These are phyloP conservation scores for Elysia chlorotica DNA, from an alignment of 1,140 invertebrate species.

Conservation along the genomic window DNA sequence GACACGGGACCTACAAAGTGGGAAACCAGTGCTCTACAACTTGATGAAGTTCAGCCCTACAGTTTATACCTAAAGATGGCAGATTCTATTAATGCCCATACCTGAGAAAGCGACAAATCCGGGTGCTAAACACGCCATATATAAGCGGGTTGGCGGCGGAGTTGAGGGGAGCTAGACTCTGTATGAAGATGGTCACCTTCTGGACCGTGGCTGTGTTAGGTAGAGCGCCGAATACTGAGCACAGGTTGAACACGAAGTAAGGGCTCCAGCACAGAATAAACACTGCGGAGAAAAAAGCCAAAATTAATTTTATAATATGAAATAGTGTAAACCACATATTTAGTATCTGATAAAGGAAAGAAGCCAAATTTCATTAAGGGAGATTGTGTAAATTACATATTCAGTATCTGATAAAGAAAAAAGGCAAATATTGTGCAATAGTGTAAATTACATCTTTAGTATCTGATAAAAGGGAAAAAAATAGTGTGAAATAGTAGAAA, in stretches of 20 bases:
- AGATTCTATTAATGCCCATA: conserved; percentile 54
- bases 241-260: conserved; percentile 89
- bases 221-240: conserved; percentile 80
- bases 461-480: too few relatives aligned
- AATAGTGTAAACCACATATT: too few relatives aligned
- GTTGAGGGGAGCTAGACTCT: conserved; percentile 90
- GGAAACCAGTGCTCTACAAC: background rate
- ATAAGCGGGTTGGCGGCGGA: conserved; percentile 94
- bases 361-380: too few relatives aligned
- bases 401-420: too few relatives aligned
- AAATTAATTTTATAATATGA: too few relatives aligned
- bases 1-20: background rate
- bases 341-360: too few relatives aligned
- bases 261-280: conserved; percentile 96
- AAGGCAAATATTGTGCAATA: too few relatives aligned
- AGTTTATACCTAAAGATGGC: background rate
- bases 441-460: too few relatives aligned
- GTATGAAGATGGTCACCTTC: conserved; percentile 86
- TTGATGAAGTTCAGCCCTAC: background rate
- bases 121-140: conserved; percentile 87
- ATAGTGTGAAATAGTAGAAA: too few relatives aligned
- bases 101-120: conserved; percentile 85
- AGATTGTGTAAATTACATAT: too few relatives aligned
- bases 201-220: conserved; percentile 38
- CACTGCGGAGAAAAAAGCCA: too few relatives aligned